Percentiles rank a stretch among this genome's conserved stretches.
Evolutionary conservation across 2,113 vertebrate species (phyloP).

Genomic region (Malurus melanocephalus): DNA sequence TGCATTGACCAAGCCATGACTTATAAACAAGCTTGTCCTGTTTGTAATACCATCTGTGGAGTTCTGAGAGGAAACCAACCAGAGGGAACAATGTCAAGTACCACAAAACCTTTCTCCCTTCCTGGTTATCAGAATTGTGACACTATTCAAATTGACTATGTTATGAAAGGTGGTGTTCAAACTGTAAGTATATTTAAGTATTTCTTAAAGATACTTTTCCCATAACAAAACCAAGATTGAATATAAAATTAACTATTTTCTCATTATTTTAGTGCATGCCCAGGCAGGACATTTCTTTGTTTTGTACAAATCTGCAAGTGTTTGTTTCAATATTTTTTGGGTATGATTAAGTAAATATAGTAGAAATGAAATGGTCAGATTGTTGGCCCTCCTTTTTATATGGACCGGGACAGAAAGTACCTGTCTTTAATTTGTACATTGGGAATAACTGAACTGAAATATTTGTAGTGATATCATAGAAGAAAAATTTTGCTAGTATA

Average conservation of each 20-base stretch:
- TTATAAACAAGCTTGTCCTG: conserved; percentile 57
- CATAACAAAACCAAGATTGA: background rate
- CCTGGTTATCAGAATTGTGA: conserved; percentile 26
- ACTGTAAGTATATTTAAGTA: conserved; percentile 68
- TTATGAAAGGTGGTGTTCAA: conserved; percentile 29
- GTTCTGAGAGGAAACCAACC: conserved; percentile 69
- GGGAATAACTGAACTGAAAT: background rate
- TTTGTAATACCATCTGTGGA: conserved; percentile 61
- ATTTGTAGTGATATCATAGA: background rate
- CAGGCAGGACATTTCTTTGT: background rate
- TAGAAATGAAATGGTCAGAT: background rate
- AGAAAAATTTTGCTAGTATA: background rate
- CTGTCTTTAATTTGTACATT: background rate
- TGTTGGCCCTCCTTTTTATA: background rate
- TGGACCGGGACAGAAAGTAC: background rate
- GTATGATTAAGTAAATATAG: background rate
- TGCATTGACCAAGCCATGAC: conserved; percentile 53
- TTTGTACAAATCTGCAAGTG: background rate
- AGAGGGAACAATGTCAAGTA: conserved; percentile 8
- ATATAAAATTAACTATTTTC: background rate
- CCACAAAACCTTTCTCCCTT: fast-evolving
- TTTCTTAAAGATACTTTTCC: background rate
- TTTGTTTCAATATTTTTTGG: background rate
- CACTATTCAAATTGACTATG: conserved; percentile 58
- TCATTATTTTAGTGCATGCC: background rate